Base-by-base conservation (phyloP, 1,140 invertebrate species). In the Drosophila lacteicornis region DNA sequence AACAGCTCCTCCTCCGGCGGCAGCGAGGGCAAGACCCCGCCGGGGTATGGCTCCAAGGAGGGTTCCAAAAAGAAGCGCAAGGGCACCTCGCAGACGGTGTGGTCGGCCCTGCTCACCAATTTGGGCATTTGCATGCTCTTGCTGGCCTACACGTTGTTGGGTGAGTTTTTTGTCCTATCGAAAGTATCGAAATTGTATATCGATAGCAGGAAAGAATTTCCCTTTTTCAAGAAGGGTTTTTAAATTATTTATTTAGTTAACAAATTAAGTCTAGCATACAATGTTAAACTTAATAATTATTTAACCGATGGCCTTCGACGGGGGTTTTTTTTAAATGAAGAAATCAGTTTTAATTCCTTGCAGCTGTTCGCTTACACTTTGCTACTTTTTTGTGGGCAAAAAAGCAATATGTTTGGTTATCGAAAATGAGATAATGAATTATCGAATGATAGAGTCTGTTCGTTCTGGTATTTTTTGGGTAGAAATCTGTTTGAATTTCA, bases 121-220 rank as follows among this genome's bases (percentile, higher is more conserved):
- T 93, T 98, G 27, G 97, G 97, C 1, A 97, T 99, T 49, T 98
- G 97, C 91, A 95, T 95, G 40, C 94, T 98, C 27, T 95, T 99
- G 1, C 94, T 99, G 4, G 96, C 96, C 4, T 99, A 99, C 93
- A 98, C 97, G 1, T 94, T 99, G 12, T 93, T 98, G 4, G 94
- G 94, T 71, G 58, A 92, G 87, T 83, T n/a, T n/a, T 56, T 36
- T 4, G 7, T 2, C 9, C 4, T 13, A 36, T 19, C 27, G n/a
- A 11, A 11, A 36, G 7, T 53, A 36, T 53, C 2, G 6, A 11
- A 4, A 2, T 33, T 51, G 4, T 51, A 2, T 50, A 11, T 30
- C 15, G 25, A 50, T 1, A 12, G 12, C 11, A 51, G 15, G 3
- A 3, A 1, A 17, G 0, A 0, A 7, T 17, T 5, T 17, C 0